Evolutionary conservation across 1,140 invertebrate genomes (phyloP), one percentile per base, ranked within the genome.

Genomic region (Apocrypta bakeri): DNA sequence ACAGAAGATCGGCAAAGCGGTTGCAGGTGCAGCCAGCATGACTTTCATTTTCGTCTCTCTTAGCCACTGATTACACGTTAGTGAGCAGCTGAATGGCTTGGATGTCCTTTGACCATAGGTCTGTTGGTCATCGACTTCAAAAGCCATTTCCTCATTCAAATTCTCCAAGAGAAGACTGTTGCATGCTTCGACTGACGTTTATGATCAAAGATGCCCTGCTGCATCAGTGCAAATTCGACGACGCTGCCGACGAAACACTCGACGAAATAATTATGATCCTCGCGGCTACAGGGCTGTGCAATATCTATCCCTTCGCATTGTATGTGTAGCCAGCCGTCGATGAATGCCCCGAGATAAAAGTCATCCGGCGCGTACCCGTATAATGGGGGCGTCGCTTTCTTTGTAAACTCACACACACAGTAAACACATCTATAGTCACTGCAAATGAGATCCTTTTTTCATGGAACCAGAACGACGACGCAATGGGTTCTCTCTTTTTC

Each of bases 131-230:
- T 81, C 27, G 77, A 56, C 85, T 87, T 88, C 87, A 88, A 88
- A 88, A 86, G 85, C 86, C 14, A 84, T 66, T 73, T 73, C 73
- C 76, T 84, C 76, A 89, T 88, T 88, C 83, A 88, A 86, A 89
- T 88, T 85, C 68, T 21, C 21, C 17, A 14, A 21, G 48, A 56
- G 82, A 48, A 69, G 73, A 82, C 63, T 83, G 83, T 84, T 75
- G 78, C 72, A 17, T 37, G 83, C 61, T 84, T 77, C 83, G 64
- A 42, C 77, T 81, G 83, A 88, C 77, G 83, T 85, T 80, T 84
- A 84, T 89, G 88, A 88, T 88, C 87, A 89, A 89, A 89, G 88
- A 87, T 89, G 85, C 86, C 84, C 29, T 12, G 56, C 12, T 12
- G 61, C 31, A 64, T 56, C 63, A 66, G 63, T 25, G 63, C 48